A percentile compares a stretch with the other conserved stretches of the same genome.
Conservation (phyloP, 2,888 invertebrate genomes). For the Ormyrus nitidulus region DNA sequence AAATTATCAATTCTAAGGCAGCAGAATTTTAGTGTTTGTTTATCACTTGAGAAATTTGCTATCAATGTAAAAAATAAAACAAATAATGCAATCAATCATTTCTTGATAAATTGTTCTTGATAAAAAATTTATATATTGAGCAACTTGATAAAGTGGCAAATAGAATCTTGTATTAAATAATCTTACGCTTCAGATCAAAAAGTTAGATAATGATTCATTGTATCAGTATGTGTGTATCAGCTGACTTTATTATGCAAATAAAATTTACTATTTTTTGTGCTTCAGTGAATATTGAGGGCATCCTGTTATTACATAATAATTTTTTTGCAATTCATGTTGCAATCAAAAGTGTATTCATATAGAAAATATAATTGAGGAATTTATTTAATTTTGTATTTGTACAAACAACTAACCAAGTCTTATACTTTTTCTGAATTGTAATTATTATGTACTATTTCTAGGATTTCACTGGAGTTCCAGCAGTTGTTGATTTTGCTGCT, state of each 20-base stretch:
- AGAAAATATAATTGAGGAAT: too few species aligned
- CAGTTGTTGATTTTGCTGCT: slow-evolving; percentile 98
- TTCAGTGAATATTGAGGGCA: slow-evolving; percentile 6
- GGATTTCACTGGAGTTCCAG: slow-evolving; percentile 98
- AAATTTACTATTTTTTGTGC: slow-evolving; percentile 14
- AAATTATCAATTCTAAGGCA: background rate
- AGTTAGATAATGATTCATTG: slow-evolving; percentile 13
- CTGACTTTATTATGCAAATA: slow-evolving; percentile 34
- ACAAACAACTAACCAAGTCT: too few species aligned
- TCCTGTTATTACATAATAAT: slow-evolving; percentile 13
- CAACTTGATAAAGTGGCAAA: slow-evolving; percentile 20
- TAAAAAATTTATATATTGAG: background rate
- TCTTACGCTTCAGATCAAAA: background rate
- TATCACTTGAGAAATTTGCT: slow-evolving; percentile 6
- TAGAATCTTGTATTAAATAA: too few species aligned
- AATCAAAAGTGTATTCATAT: slow-evolving; percentile 1
- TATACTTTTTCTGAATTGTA: background rate
- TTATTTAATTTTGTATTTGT: too few species aligned
- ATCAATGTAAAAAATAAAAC: background rate
- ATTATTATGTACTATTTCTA: slow-evolving; percentile 67
- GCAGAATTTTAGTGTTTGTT: background rate
- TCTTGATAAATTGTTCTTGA: slow-evolving; percentile 22
- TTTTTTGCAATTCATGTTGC: slow-evolving; percentile 22
- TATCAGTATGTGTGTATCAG: slow-evolving; percentile 8
- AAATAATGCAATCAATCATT: background rate